A percentile compares a stretch with the other conserved stretches of the same genome.
Evolutionary conservation across 2,888 invertebrate species (phyloP).

Genomic region (Yponomeuta plumbellus): DNA sequence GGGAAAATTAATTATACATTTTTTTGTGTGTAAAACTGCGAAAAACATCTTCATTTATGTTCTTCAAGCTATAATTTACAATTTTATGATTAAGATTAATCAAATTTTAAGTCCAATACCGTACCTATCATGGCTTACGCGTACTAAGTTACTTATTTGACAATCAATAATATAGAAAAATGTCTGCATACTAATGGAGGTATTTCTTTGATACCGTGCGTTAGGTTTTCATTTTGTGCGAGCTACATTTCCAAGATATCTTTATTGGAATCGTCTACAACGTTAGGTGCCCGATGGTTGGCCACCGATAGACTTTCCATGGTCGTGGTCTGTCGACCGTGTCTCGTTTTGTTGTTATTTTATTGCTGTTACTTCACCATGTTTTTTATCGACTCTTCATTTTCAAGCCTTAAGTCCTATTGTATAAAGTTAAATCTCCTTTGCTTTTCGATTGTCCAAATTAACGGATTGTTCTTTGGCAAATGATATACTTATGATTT

Average conservation of each 20-base stretch:
- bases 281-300: slow-evolving; percentile 24
- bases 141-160: no score
- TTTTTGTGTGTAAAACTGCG: no score
- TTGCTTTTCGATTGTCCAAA: background rate
- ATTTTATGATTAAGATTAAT: no score
- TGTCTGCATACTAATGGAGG: background rate
- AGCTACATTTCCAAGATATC: slow-evolving; percentile 3
- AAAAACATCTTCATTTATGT: no score
- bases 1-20: no score
- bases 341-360: slow-evolving; percentile 41
- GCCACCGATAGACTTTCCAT: slow-evolving; percentile 33
- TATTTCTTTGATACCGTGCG: background rate
- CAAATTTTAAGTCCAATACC: no score
- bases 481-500: background rate
- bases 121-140: no score
- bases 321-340: slow-evolving; percentile 47
- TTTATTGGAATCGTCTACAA: slow-evolving; percentile 25
- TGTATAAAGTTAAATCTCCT: background rate
- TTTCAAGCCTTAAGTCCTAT: background rate
- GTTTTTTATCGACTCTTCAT: background rate
- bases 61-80: no score
- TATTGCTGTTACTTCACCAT: slow-evolving; percentile 1
- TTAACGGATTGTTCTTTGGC: background rate
- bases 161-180: no score
- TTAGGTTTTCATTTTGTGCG: background rate